A percentile compares a stretch with the other conserved stretches of the same genome.
Conservation (phyloP, 2,113 vertebrate genomes). For the Rafetus swinhoei region DNA sequence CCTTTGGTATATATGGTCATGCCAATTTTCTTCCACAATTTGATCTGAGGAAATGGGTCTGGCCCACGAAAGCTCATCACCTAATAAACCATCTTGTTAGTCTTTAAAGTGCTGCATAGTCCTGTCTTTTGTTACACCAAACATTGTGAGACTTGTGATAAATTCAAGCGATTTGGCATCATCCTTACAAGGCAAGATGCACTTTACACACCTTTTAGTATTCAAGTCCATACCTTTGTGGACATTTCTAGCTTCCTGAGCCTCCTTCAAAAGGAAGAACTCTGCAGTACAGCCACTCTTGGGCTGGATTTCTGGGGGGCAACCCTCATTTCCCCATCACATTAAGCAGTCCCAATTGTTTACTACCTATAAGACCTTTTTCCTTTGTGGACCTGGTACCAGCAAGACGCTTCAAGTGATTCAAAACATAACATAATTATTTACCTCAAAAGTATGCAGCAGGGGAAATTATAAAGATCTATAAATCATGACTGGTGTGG, state of each 20-base stretch:
- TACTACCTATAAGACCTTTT: background rate
- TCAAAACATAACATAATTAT: background rate
- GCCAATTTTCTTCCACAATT: no score
- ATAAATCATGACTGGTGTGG: no score
- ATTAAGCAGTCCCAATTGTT: background rate
- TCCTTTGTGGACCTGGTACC: background rate
- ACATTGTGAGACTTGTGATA: background rate
- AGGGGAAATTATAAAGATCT: rapidly evolving
- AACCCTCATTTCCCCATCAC: no score
- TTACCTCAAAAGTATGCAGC: background rate
- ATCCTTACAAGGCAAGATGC: background rate
- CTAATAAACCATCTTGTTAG: no score
- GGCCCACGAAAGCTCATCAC: no score
- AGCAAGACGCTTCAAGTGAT: rapidly evolving
- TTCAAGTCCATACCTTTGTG: rapidly evolving
- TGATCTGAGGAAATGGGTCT: no score
- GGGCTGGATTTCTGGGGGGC: no score
- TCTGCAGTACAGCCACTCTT: no score
- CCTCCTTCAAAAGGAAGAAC: no score
- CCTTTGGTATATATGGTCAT: no score
- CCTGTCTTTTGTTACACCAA: no score
- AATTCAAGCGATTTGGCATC: background rate
- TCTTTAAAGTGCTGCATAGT: no score
- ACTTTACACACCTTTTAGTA: background rate
- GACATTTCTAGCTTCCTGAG: background rate